Evolutionary conservation across 2,797 vertebrate genomes (phyloP).

Genomic region (Peromyscus aztecus): DNA sequence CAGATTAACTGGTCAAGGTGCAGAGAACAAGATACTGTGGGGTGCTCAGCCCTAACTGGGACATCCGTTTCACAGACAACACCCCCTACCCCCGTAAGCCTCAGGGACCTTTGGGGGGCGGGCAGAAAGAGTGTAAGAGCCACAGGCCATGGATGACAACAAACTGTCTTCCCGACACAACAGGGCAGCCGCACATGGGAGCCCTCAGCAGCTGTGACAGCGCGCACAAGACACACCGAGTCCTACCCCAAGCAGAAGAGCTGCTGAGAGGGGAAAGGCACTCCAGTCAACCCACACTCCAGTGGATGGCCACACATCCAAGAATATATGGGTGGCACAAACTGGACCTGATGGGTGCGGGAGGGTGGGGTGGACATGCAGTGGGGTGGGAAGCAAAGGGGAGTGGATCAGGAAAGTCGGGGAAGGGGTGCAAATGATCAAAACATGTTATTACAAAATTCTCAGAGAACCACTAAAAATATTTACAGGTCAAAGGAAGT

Average conservation of each 20-base stretch:
- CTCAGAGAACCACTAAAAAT: background rate
- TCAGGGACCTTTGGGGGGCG: too few relatives aligned
- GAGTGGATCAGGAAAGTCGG: background rate
- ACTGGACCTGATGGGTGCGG: background rate
- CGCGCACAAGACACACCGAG: too few relatives aligned
- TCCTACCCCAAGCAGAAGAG: background rate
- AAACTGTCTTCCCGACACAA: too few relatives aligned
- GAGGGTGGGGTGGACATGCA: too few relatives aligned
- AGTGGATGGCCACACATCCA: background rate
- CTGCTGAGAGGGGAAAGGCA: background rate
- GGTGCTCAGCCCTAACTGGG: background rate
- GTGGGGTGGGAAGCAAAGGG: background rate
- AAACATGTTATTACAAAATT: background rate
- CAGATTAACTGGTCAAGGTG: background rate
- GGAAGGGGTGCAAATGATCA: background rate
- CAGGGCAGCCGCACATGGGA: background rate
- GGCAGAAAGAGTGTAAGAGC: background rate
- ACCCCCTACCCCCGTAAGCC: accelerated
- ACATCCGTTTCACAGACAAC: background rate
- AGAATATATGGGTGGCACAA: background rate
- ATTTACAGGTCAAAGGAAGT: background rate
- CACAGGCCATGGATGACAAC: background rate
- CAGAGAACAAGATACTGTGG: background rate
- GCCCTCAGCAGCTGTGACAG: background rate
- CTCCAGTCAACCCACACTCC: background rate